Percentiles rank a stretch among this genome's conserved stretches.
phyloP scores from a whole-genome alignment of 2,797 vertebrate species.

The Betta splendens region DNA sequence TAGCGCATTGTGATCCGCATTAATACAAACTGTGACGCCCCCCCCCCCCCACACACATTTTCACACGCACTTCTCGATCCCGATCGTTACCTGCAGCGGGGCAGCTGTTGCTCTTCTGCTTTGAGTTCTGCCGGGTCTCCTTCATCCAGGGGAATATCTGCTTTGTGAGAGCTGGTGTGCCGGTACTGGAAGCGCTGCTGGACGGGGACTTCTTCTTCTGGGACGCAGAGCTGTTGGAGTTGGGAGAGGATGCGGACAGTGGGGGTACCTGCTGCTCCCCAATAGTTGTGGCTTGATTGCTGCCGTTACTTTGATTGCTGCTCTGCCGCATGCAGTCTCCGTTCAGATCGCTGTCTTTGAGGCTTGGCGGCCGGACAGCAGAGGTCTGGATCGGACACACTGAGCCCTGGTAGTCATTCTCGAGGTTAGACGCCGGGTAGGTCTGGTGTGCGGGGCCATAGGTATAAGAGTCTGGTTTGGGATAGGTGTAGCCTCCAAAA shows the following conservation, averaged over 20 bases:
- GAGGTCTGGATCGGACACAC: conserved; percentile 94
- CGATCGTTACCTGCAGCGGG: conserved; percentile 86
- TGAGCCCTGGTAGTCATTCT: conserved; percentile 91
- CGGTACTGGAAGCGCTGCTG: conserved; percentile 78
- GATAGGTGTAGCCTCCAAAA: conserved; percentile 94
- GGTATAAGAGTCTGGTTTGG: conserved; percentile 93
- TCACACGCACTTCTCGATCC: conserved; percentile 21
- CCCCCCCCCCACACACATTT: not conserved
- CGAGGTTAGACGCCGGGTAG: conserved; percentile 87
- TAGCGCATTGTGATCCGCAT: conserved; percentile 14
- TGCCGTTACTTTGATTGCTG: conserved; percentile 76
- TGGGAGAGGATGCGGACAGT: conserved; percentile 88
- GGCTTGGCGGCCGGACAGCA: conserved; percentile 83
- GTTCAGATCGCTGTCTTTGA: conserved; percentile 91
- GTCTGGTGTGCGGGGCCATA: conserved; percentile 91
- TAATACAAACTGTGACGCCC: not conserved
- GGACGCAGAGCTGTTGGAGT: conserved; percentile 85
- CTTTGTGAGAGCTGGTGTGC: conserved; percentile 90
- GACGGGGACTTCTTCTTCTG: conserved; percentile 90
- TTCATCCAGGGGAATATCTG: conserved; percentile 99
- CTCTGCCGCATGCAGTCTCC: conserved; percentile 94
- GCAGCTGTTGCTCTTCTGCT: conserved; percentile 93
- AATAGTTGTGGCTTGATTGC: conserved; percentile 81
- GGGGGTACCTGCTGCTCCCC: conserved; percentile 88
- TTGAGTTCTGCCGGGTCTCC: conserved; percentile 94